Percentiles rank a stretch among this genome's conserved stretches.
Evolutionary conservation across 1,140 invertebrate species (phyloP).

Genomic region (Dufourea novaeangliae): DNA sequence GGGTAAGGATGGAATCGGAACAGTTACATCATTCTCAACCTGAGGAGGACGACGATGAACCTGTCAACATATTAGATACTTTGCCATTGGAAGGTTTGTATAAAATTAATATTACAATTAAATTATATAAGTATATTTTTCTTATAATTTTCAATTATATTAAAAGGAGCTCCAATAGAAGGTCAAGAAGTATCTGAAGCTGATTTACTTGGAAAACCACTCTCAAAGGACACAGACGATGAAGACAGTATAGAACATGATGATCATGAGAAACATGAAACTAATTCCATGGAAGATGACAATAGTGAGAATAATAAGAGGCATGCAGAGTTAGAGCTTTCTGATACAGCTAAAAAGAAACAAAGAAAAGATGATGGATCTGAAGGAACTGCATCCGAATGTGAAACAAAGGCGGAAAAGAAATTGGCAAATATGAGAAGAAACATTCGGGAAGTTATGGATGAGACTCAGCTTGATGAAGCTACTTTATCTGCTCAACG

Average conservation of each 20-base stretch:
- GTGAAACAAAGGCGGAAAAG: constrained; percentile 82
- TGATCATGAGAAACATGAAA: constrained; percentile 70
- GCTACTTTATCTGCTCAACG: constrained; percentile 95
- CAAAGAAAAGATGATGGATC: constrained; percentile 76
- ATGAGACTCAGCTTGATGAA: constrained; percentile 94
- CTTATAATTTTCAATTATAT: constrained; percentile 17
- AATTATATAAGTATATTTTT: constrained; percentile 14
- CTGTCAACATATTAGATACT: constrained; percentile 79
- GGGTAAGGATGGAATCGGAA: constrained; percentile 75
- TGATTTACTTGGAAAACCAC: constrained; percentile 75
- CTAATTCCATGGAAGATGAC: constrained; percentile 73
- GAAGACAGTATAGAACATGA: constrained; percentile 76
- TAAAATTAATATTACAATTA: constrained; percentile 16
- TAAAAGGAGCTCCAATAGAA: constrained; percentile 77
- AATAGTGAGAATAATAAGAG: constrained; percentile 69
- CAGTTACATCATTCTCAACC: constrained; percentile 64
- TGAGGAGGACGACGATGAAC: constrained; percentile 73
- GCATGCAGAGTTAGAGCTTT: constrained; percentile 69
- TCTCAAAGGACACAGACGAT: constrained; percentile 77
- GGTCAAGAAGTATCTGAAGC: constrained; percentile 79
- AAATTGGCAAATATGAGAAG: constrained; percentile 88
- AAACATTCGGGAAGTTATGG: constrained; percentile 95
- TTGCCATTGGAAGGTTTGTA: constrained; percentile 78
- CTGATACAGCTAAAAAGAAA: constrained; percentile 71
- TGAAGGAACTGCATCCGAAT: constrained; percentile 71